A percentile compares a stretch with the other conserved stretches of the same genome.
phyloP scores from a whole-genome alignment of 2,797 vertebrate species.

The Thalassophryne amazonica region DNA sequence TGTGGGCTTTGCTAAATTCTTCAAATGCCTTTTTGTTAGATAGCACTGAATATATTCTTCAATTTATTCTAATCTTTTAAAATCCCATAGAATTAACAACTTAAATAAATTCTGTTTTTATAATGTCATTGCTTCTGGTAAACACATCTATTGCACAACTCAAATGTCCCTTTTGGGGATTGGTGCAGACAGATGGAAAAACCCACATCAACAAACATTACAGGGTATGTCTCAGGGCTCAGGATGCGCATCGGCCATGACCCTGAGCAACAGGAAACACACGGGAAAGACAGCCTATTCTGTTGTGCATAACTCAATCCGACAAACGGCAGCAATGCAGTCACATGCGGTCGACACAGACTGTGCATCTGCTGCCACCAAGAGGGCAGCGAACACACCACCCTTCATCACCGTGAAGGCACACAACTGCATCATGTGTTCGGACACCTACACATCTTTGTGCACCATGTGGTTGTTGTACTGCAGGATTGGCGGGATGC shows the following conservation, averaged over 20 bases:
- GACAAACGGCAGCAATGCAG: conserved; percentile 25
- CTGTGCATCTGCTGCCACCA: conserved; percentile 62
- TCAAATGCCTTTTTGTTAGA: neutral
- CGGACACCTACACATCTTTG: conserved; percentile 67
- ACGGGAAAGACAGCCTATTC: too few species aligned
- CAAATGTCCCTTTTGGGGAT: conserved; percentile 47
- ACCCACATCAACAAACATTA: conserved; percentile 41
- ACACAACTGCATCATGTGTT: neutral
- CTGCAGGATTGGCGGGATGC: conserved; percentile 52
- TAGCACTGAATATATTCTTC: neutral
- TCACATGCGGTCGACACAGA: neutral
- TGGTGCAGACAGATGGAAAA: conserved; percentile 9
- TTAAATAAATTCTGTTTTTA: neutral
- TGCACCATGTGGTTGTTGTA: conserved; percentile 77
- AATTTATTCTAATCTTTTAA: neutral
- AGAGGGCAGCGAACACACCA: conserved; percentile 40
- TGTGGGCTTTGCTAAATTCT: neutral
- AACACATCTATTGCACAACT: conserved; percentile 1
- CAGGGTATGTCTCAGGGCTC: neutral
- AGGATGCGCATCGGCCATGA: neutral
- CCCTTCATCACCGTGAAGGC: neutral
- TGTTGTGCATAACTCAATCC: neutral
- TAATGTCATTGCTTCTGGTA: conserved; percentile 7
- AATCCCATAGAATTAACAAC: neutral
- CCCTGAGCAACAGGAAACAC: neutral